These are phyloP conservation scores for Aphis craccivora DNA, from an alignment of 1,140 invertebrate species.

Conservation along the genomic window DNA sequence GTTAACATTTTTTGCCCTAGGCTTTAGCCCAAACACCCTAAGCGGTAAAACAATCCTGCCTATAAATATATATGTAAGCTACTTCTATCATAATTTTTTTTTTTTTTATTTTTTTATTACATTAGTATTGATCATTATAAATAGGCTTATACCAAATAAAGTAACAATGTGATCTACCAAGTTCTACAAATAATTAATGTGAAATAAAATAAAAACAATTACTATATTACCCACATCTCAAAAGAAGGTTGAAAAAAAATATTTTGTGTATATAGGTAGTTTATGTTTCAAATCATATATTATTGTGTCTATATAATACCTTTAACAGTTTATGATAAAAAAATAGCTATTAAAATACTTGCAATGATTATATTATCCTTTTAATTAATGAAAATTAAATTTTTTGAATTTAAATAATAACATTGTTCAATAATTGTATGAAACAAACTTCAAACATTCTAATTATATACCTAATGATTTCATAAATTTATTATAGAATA, in stretches of 20 bases:
- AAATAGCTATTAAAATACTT: background rate
- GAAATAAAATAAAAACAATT: background rate
- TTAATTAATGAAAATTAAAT: background rate
- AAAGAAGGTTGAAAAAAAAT: background rate
- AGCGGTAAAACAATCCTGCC: too few species aligned
- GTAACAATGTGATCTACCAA: background rate
- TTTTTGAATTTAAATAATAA: background rate
- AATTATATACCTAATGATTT: background rate
- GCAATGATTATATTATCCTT: background rate
- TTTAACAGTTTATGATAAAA: too few species aligned
- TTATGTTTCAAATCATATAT: too few species aligned
- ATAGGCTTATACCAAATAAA: too few species aligned
- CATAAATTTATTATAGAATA: background rate
- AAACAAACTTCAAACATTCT: background rate
- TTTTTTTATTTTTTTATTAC: too few species aligned
- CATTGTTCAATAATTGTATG: background rate
- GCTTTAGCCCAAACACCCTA: too few species aligned
- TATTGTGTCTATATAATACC: too few species aligned
- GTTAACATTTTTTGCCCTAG: too few species aligned
- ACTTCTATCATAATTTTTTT: too few species aligned
- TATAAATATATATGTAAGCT: too few species aligned
- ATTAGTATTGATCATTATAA: background rate
- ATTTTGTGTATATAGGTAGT: background rate
- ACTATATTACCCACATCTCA: background rate
- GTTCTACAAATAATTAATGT: background rate